Evolutionary conservation across 2,888 invertebrate genomes (phyloP), one percentile per base, ranked within the genome.

Genomic region (Protula sp.): DNA sequence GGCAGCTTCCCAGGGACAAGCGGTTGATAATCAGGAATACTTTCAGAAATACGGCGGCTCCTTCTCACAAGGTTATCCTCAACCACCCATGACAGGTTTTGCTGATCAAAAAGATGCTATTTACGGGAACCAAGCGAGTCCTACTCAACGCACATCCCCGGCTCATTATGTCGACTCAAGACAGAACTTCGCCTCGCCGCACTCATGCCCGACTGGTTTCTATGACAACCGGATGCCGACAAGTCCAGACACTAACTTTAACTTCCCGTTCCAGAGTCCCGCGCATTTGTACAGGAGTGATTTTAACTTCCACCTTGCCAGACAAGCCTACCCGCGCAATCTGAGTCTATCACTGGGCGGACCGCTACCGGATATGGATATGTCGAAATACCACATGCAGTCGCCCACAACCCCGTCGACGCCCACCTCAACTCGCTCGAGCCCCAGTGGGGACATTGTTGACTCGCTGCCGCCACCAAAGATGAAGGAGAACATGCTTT

Each of bases 401-500:
- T 78, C 79, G 0, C 77, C 79, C 2, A 73, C 77, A 45, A 76
- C 76, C 2, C 76, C 78, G 2, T 70, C 57, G 5, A 62, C 62
- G 3, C 62, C 62, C 14, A 53, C 59, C 45, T 73, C 77, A 3
- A 72, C 74, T 2, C 68, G 77, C 24, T 77, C 77, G 1, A 73
- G 76, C 3, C 75, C 77, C 30, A 72, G 70, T 1, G 63, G 72
- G 3, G 75, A 79, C 30, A 38, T 38, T 9, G 38, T 19, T 38
- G 38, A 38, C 19, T 38, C 38, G 9, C 19, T 38, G 38, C 38
- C 38, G 9, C 38, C 38, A 19, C 38, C 38, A 38, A 60, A 58
- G 52, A 69, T 71, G 62, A 75, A 75, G 58, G 76, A 77, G 55
- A 72, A 76, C 54, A 83, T 94, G 78, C 83, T 94, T 55, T 99